phyloP scores from a whole-genome alignment of 2,113 vertebrate genomes.

The Scatophagus argus region DNA sequence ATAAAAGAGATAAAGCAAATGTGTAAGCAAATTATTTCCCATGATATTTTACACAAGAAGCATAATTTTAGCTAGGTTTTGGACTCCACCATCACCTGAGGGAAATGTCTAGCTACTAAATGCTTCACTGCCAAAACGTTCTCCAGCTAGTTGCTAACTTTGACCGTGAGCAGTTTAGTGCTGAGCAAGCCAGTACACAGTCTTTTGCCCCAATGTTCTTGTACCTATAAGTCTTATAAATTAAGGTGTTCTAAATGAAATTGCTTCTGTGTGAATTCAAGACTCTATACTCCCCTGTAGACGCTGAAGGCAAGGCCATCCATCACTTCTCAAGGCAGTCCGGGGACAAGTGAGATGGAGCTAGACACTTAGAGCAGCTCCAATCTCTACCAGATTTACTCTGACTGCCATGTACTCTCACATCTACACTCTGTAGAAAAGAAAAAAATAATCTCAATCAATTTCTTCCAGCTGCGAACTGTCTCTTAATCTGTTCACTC shows the following conservation, averaged over 20 bases:
- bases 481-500: neutral
- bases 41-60: no score
- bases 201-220: neutral
- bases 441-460: constrained; percentile 47
- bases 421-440: neutral
- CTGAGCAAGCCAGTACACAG: neutral
- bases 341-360: constrained; percentile 2
- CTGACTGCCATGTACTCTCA: constrained; percentile 28
- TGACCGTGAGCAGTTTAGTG: neutral
- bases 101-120: neutral
- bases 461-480: constrained; percentile 23
- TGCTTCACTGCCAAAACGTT: neutral
- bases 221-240: constrained; percentile 8
- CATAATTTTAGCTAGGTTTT: no score
- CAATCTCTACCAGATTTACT: constrained; percentile 48
- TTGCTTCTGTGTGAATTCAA: constrained; percentile 21
- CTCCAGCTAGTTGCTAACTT: no score
- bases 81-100: no score
- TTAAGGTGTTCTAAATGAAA: constrained; percentile 26
- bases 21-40: no score
- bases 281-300: constrained; percentile 3
- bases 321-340: constrained; percentile 43
- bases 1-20: no score
- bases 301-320: constrained; percentile 19
- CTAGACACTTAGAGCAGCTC: constrained; percentile 4